These are phyloP conservation scores for Congeria kusceri DNA, from an alignment of 2,888 invertebrate species.

Conservation along the genomic window DNA sequence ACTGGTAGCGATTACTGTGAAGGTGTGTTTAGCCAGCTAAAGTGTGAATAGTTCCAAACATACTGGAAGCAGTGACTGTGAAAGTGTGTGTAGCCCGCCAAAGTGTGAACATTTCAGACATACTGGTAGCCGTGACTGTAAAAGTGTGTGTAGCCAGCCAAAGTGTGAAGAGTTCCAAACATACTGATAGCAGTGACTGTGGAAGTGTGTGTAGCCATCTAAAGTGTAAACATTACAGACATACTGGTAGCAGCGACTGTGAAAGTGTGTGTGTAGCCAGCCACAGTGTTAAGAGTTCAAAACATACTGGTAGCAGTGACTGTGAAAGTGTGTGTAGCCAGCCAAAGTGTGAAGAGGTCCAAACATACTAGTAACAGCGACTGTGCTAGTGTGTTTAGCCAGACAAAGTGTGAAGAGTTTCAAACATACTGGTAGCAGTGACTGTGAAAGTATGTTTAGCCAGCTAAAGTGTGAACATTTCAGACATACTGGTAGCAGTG, in stretches of 20 bases:
- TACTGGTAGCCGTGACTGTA: constrained; percentile 80
- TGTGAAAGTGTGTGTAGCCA: constrained; percentile 77
- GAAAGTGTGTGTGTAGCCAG: constrained; percentile 77
- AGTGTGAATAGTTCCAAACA: too few species aligned
- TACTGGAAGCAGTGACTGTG: constrained; percentile 80
- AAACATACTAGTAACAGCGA: constrained; percentile 78
- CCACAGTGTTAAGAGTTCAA: constrained; percentile 73
- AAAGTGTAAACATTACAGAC: too few species aligned
- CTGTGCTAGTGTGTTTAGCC: constrained; percentile 78
- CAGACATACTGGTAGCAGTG: too few species aligned
- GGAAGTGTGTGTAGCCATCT: too few species aligned
- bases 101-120: constrained; percentile 70
- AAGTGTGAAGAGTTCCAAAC: constrained; percentile 74
- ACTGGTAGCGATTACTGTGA: constrained; percentile 80
- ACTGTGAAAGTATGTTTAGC: constrained; percentile 77
- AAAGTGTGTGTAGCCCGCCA: constrained; percentile 77
- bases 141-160: constrained; percentile 77
- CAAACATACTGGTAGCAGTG: constrained; percentile 79
- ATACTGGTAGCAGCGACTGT: constrained; percentile 79
- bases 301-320: constrained; percentile 78
- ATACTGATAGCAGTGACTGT: constrained; percentile 79
- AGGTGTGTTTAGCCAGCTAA: too few species aligned
- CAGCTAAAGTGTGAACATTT: constrained; percentile 72
- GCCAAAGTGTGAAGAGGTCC: constrained; percentile 76
- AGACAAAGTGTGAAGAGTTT: constrained; percentile 72